Conservation (phyloP, 1,140 invertebrate species). For the Zelostemma sp. region DNA sequence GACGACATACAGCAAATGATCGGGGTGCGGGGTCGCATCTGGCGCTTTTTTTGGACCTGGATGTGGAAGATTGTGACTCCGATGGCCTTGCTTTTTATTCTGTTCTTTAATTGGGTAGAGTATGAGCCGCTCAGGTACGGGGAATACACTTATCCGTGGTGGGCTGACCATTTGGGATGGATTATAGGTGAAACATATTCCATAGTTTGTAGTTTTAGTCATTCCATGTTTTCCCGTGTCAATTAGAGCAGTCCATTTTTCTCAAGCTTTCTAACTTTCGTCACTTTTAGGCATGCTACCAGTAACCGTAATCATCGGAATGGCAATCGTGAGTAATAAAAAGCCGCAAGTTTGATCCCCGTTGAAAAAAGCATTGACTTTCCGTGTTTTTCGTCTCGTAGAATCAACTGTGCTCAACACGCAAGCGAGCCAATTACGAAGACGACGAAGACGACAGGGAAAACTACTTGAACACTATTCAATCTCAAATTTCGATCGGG, state of each 20-base stretch:
- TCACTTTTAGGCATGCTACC: conserved; percentile 81
- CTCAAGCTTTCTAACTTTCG: too few species aligned
- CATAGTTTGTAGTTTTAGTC: too few species aligned
- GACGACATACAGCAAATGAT: conserved; percentile 86
- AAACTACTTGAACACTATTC: conserved; percentile 51
- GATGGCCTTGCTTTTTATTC: conserved; percentile 81
- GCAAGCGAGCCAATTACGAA: conserved; percentile 49
- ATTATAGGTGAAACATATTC: too few species aligned
- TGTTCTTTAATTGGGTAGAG: conserved; percentile 87
- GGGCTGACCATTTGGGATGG: conserved; percentile 86
- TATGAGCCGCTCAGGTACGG: conserved; percentile 83
- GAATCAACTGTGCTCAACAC: conserved; percentile 54
- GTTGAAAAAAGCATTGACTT: too few species aligned
- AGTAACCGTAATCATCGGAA: conserved; percentile 77
- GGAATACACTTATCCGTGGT: conserved; percentile 80
- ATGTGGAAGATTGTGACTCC: conserved; percentile 87
- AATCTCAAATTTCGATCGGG: conserved; percentile 35
- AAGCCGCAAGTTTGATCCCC: too few species aligned
- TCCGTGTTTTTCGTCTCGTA: conserved; percentile 20
- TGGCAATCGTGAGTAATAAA: conserved; percentile 74
- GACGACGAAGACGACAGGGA: conserved; percentile 56
- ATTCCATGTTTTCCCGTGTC: too few species aligned
- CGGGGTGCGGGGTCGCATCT: conserved; percentile 77
- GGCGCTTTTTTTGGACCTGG: conserved; percentile 83
- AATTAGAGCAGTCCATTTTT: too few species aligned